Conservation (phyloP, 2,888 invertebrate genomes). For the Rhamnusium bicolor region DNA sequence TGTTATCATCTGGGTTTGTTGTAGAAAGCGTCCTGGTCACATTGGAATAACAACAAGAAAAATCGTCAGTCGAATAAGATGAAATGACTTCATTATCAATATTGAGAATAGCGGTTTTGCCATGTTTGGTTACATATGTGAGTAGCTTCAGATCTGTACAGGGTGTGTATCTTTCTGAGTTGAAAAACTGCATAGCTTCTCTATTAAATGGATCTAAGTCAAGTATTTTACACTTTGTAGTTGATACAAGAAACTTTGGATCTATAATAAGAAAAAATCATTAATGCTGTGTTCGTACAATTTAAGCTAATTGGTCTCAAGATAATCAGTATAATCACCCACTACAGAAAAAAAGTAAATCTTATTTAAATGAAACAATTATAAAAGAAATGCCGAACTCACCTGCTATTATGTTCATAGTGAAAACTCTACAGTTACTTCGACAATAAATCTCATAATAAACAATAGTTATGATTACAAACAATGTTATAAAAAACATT, state of each 20-base stretch:
- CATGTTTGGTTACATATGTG: background rate
- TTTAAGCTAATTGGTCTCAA: no score
- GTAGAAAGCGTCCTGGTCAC: background rate
- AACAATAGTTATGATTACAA: background rate
- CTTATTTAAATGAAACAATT: no score
- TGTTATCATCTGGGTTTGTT: background rate
- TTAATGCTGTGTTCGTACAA: no score
- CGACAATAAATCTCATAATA: background rate
- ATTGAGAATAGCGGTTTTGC: background rate
- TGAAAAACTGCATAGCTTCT: constrained; percentile 3
- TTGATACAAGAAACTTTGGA: background rate
- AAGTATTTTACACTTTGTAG: background rate
- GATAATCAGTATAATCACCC: no score
- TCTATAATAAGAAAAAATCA: background rate
- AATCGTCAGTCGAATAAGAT: background rate
- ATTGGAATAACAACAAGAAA: background rate
- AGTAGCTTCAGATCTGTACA: background rate
- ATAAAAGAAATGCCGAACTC: no score
- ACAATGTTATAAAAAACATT: background rate
- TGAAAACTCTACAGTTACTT: background rate
- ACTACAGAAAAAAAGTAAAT: no score
- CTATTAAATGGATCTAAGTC: background rate
- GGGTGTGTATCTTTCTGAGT: background rate
- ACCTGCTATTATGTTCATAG: background rate
- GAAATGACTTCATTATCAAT: background rate